Evolutionary conservation across 2,888 invertebrate species (phyloP).

Genomic region (Cyrtodaria siliqua): DNA sequence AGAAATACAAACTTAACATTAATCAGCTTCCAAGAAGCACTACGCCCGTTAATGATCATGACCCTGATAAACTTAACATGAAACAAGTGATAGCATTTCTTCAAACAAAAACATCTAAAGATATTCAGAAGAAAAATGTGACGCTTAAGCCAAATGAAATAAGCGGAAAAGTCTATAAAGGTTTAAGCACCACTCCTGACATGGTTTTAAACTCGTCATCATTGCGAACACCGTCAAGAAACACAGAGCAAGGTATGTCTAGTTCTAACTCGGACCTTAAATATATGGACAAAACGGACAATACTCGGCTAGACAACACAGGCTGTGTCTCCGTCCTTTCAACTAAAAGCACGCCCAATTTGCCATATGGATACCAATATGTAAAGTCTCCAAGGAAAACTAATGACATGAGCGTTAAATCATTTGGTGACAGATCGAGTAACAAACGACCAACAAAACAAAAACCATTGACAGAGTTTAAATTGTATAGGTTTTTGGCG

Average conservation of each 20-base stretch:
- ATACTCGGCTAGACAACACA: slow-evolving; percentile 16
- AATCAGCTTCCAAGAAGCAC: slow-evolving; percentile 77
- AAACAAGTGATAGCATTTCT: slow-evolving; percentile 78
- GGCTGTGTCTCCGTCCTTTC: slow-evolving; percentile 60
- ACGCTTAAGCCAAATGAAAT: not conserved
- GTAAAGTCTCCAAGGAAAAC: slow-evolving; percentile 8
- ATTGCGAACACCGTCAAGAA: no score
- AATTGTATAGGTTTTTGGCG: slow-evolving; percentile 74
- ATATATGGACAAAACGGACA: slow-evolving; percentile 23
- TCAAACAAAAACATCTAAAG: slow-evolving; percentile 64
- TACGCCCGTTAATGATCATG: slow-evolving; percentile 77
- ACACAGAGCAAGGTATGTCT: not conserved
- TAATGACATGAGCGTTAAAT: slow-evolving; percentile 41
- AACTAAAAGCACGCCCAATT: slow-evolving; percentile 61
- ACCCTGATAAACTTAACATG: slow-evolving; percentile 80
- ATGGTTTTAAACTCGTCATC: no score
- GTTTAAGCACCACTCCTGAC: no score
- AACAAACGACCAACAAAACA: slow-evolving; percentile 33
- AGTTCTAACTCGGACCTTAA: slow-evolving; percentile 6
- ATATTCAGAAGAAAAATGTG: slow-evolving; percentile 36
- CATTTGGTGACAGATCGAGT: slow-evolving; percentile 29
- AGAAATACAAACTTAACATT: slow-evolving; percentile 74
- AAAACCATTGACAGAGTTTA: slow-evolving; percentile 66
- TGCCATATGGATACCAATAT: slow-evolving; percentile 22
- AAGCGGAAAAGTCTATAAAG: not conserved